A percentile compares a stretch with the other conserved stretches of the same genome.
These are phyloP conservation scores for Ypsolopha sequella DNA, from an alignment of 2,888 invertebrate species.

Conservation along the genomic window DNA sequence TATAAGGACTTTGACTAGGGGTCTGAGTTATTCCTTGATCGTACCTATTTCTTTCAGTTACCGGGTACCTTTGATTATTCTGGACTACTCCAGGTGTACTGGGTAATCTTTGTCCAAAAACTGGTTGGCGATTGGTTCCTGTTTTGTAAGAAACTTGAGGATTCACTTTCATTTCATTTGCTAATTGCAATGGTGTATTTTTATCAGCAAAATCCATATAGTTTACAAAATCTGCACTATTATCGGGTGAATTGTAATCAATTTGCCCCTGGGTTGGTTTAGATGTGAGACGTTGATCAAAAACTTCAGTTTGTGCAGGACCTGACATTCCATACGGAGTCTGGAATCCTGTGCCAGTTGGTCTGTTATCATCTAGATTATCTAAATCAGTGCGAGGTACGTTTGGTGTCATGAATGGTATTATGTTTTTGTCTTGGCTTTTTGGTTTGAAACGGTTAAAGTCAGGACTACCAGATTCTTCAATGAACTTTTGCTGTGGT, in stretches of 20 bases:
- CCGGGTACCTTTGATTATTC: not conserved
- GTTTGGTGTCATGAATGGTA: too few species aligned
- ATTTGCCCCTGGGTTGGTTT: too few species aligned
- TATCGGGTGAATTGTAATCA: too few species aligned
- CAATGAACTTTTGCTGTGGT: conserved; percentile 16
- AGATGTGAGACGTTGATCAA: not conserved
- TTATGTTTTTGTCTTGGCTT: too few species aligned
- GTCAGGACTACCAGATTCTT: conserved; percentile 7
- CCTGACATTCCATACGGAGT: not conserved
- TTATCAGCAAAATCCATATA: not conserved
- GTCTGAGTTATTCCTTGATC: not conserved
- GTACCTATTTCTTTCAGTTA: not conserved
- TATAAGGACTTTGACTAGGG: not conserved
- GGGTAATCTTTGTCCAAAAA: not conserved
- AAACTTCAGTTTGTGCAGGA: not conserved
- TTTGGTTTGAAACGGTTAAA: not conserved
- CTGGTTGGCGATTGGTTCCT: not conserved
- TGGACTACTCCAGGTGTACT: not conserved
- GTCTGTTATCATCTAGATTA: not conserved
- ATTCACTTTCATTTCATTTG: not conserved
- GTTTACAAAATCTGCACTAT: not conserved
- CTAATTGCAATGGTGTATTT: not conserved
- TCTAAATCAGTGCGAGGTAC: too few species aligned
- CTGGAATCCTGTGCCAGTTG: not conserved
- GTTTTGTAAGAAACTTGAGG: not conserved